Conservation (phyloP, 2,797 vertebrate genomes). For the Anolis apletophallus region DNA sequence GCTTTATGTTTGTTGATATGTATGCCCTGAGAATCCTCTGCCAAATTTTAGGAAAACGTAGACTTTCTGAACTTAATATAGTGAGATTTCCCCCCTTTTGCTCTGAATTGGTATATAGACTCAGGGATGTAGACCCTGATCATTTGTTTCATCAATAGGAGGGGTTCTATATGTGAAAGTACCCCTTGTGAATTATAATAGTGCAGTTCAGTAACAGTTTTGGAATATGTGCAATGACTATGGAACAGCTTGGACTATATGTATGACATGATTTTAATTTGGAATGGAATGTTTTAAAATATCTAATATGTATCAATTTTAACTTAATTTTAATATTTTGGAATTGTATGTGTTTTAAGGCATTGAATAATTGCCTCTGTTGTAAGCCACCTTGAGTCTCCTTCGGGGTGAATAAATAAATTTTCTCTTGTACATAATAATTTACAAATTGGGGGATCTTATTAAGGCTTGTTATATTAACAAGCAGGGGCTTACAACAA, state of each 20-base stretch:
- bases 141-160: not conserved
- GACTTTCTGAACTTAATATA: not conserved
- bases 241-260: no score
- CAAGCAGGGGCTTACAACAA: not conserved
- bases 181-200: not conserved
- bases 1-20: not conserved
- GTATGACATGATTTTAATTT: no score
- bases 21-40: not conserved
- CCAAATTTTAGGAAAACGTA: not conserved
- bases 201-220: no score
- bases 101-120: not conserved
- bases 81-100: not conserved
- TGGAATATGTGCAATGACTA: no score
- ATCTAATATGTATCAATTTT: no score
- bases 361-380: no score
- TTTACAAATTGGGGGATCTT: not conserved
- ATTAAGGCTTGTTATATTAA: not conserved
- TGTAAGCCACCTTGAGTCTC: no score
- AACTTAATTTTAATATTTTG: no score
- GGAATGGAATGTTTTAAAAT: no score
- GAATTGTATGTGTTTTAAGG: no score
- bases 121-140: no score
- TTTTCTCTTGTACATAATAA: not conserved
- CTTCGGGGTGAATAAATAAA: no score
- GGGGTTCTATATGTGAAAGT: not conserved